A percentile compares a stretch with the other conserved stretches of the same genome.
Evolutionary conservation across 2,888 invertebrate genomes (phyloP).

Genomic region (Mesoligia furuncula): DNA sequence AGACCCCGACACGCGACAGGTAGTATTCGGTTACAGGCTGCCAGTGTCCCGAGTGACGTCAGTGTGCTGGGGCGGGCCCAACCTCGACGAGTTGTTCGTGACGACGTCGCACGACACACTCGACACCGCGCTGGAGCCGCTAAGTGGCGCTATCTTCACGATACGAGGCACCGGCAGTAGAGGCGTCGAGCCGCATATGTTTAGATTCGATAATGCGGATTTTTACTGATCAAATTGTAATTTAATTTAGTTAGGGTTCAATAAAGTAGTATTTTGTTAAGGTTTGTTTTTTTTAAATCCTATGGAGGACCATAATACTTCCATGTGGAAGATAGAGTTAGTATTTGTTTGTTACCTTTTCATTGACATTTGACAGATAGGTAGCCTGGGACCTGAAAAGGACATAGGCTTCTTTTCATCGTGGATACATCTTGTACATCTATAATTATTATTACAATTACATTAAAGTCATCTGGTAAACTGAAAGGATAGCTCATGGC

Average conservation of each 20-base stretch:
- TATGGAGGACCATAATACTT: neutral
- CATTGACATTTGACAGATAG: too few species aligned
- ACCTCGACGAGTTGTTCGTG: slow-evolving; percentile 92
- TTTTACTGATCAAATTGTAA: slow-evolving; percentile 71
- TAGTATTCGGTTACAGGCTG: slow-evolving; percentile 87
- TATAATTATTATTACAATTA: neutral
- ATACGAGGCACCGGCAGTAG: slow-evolving; percentile 78
- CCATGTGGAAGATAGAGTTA: too few species aligned
- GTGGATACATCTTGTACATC: too few species aligned
- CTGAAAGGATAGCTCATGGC: neutral
- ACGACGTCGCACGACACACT: slow-evolving; percentile 84
- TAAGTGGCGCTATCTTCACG: slow-evolving; percentile 82
- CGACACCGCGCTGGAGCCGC: slow-evolving; percentile 70
- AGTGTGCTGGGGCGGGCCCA: slow-evolving; percentile 92
- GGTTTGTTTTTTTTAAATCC: neutral
- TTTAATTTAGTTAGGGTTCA: slow-evolving; percentile 21
- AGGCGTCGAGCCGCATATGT: slow-evolving; percentile 72
- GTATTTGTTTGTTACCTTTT: too few species aligned
- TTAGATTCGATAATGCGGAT: slow-evolving; percentile 80
- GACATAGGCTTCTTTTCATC: too few species aligned
- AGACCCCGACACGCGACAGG: slow-evolving; percentile 85
- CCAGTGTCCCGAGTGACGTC: slow-evolving; percentile 91
- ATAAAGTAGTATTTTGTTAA: slow-evolving; percentile 31
- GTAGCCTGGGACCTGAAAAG: too few species aligned
- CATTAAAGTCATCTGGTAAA: neutral